A percentile compares a stretch with the other conserved stretches of the same genome.
These are phyloP conservation scores for Apaloderma vittatum DNA, from an alignment of 2,113 vertebrate species.

Conservation along the genomic window DNA sequence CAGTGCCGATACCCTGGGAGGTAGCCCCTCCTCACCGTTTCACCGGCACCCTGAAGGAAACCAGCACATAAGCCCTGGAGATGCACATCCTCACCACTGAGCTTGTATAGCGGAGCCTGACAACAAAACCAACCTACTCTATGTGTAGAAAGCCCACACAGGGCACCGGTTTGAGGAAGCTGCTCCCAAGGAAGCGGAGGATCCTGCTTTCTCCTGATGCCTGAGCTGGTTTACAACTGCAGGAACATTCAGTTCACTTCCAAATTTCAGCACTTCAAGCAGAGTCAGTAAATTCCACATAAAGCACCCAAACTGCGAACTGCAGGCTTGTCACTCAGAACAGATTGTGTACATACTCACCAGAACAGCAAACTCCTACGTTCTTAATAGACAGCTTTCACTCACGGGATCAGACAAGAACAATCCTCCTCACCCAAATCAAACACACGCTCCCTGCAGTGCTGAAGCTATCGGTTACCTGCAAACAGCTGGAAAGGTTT, in stretches of 20 bases:
- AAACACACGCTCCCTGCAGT: accelerated
- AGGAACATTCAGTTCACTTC: neutral
- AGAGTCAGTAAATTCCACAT: neutral
- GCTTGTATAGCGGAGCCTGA: neutral
- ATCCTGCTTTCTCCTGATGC: neutral
- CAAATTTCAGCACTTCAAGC: neutral
- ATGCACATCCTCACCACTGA: neutral
- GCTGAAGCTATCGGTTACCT: accelerated
- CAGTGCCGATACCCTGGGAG: accelerated
- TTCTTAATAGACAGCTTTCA: neutral
- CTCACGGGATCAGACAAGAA: neutral
- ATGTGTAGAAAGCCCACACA: accelerated
- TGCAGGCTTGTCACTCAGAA: accelerated
- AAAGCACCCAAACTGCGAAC: neutral
- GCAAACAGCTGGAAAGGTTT: neutral
- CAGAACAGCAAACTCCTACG: neutral
- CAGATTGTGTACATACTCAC: neutral
- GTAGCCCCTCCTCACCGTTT: neutral
- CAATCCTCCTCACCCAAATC: neutral
- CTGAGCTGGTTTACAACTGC: neutral
- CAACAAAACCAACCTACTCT: neutral
- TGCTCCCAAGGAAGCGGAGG: neutral
- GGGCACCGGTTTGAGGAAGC: neutral
- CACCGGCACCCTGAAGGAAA: neutral
- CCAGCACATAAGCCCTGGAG: accelerated